phyloP scores from a whole-genome alignment of 2,113 vertebrate genomes.

The Microtus oregoni region DNA sequence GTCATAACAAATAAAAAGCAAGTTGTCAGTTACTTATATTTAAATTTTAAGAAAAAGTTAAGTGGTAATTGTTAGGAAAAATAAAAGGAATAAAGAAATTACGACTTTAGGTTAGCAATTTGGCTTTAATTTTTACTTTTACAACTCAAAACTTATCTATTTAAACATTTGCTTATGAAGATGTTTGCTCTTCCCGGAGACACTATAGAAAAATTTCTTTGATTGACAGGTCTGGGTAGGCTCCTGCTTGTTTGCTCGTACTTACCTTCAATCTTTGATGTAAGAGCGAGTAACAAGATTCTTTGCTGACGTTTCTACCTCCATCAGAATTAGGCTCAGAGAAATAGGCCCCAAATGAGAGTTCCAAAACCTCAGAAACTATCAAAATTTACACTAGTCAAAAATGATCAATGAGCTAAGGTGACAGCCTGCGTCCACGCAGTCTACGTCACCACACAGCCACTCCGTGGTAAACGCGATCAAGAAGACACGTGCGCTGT shows the following conservation, averaged over 20 bases:
- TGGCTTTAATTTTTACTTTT: neutral
- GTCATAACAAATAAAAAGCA: neutral
- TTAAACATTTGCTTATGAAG: neutral
- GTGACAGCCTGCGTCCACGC: no score
- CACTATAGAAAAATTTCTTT: rapidly evolving
- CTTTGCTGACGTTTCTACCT: neutral
- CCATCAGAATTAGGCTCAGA: neutral
- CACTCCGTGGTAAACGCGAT: neutral
- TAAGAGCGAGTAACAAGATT: neutral
- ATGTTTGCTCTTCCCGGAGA: neutral
- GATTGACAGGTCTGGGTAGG: neutral
- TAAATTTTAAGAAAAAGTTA: constrained; percentile 4
- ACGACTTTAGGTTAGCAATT: neutral
- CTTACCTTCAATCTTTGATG: neutral
- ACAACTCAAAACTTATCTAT: neutral
- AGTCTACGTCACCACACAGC: no score
- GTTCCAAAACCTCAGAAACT: neutral
- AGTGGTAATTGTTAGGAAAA: neutral
- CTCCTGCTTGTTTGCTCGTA: neutral
- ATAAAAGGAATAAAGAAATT: neutral
- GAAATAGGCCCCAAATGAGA: neutral
- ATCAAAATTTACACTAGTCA: neutral
- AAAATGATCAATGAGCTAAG: neutral
- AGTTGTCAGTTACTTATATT: neutral
- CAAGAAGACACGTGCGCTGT: neutral